Evolutionary conservation across 2,888 invertebrate species (phyloP), one percentile per base, ranked within the genome.

Genomic region (Melipona beecheii): DNA sequence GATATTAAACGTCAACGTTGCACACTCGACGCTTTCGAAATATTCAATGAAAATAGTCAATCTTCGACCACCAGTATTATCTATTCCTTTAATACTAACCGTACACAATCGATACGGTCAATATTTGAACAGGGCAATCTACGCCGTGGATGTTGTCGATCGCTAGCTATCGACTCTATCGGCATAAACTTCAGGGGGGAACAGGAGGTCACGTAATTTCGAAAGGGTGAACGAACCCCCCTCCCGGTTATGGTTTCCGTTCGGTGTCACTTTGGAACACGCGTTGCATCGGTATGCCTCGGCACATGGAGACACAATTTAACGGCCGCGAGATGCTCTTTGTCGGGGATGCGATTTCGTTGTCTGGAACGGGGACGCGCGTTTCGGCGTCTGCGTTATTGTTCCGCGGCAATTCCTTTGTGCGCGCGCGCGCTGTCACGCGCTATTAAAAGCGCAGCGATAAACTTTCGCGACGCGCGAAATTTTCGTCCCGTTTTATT

Each of bases 371-470:
- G 60, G 19, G 36, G 62, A 21, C 68, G 50, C 68, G 50, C 58
- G 49, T 69, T 79, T 75, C 24, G 54, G 69, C 54, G 9, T 43
- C 62, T 56, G 31, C 68, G 75, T 56, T 69, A 56, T 79, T 79
- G 75, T 75, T 50, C 75, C 17, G 5, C 68, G 54, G 62, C 58
- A 60, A 17, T n/a, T 19, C 64, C 69, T 70, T 79, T 75, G 79
- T 75, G 52, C 43, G 24, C 58, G 52, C 43, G 24, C 58, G 17
- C 52, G 6, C 69, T 56, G 50, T 74, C 80, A 50, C 69, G 80
- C 73, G 73, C 62, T 50, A 50, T 64, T 60, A 72, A 78, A 71
- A 79, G 80, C 71, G 58, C 71, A 78, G 52, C 80, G 80, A 58
- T 64, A 80, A 27, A 71, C 56, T 79, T 79, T 62, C 66, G 19